phyloP scores from a whole-genome alignment of 2,113 vertebrate genomes.

The Erythrocebus patas region DNA sequence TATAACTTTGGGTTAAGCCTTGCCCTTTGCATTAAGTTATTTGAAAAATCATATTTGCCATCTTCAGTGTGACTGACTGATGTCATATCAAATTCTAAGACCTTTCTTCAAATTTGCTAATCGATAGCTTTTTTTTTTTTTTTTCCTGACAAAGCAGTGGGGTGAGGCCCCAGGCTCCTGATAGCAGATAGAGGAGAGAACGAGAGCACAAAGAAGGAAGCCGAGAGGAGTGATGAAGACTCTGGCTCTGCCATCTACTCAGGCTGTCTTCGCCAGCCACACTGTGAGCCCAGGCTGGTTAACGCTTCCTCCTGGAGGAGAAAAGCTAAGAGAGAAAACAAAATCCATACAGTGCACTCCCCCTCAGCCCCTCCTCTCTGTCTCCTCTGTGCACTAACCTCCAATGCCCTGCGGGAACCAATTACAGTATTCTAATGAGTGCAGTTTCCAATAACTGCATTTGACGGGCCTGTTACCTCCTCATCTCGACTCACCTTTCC shows the following conservation, averaged over 20 bases:
- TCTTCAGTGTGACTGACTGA: not conserved
- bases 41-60: not conserved
- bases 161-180: not conserved
- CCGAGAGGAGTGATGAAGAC: not conserved
- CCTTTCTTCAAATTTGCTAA: not conserved
- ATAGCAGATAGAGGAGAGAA: not conserved
- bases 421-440: constrained; percentile 80
- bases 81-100: not conserved
- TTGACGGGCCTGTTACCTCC: constrained; percentile 68
- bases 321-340: constrained; percentile 30
- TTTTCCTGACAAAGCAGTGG: not conserved
- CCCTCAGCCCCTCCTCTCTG: not conserved
- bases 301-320: constrained; percentile 1
- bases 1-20: not conserved
- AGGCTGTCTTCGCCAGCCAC: not conserved
- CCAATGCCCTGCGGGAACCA: constrained; percentile 73
- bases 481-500: constrained; percentile 68
- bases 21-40: not conserved
- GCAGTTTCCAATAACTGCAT: constrained; percentile 72
- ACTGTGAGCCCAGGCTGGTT: not conserved
- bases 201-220: not conserved
- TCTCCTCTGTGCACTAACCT: constrained; percentile 69
- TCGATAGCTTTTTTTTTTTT: not conserved
- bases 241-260: not conserved
- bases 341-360: not conserved